A percentile compares a stretch with the other conserved stretches of the same genome.
phyloP scores from a whole-genome alignment of 2,797 vertebrate genomes.

The Rhabdomys pumilio region DNA sequence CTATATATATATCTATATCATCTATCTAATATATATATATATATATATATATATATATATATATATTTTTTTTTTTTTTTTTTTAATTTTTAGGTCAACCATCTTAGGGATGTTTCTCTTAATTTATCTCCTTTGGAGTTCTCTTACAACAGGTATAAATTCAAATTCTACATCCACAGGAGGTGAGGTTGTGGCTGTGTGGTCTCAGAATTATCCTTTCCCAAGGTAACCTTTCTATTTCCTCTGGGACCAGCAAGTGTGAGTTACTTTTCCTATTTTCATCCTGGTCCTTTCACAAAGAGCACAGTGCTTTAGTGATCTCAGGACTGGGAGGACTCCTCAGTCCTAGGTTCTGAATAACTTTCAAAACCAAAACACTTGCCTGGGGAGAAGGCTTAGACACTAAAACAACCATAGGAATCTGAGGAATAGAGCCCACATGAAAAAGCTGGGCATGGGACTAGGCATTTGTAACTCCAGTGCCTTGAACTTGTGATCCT shows the following conservation, averaged over 20 bases:
- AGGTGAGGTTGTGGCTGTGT: not conserved
- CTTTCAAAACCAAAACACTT: not conserved
- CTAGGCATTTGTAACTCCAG: not conserved
- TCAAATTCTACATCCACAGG: conserved; percentile 5
- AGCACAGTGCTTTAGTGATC: not conserved
- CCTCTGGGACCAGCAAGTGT: not conserved
- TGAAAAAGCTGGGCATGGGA: too few species aligned
- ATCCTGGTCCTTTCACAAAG: not conserved
- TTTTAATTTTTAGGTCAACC: too few species aligned
- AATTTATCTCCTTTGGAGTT: conserved; percentile 58
- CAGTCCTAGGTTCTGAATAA: not conserved
- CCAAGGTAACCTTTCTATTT: conserved; percentile 2
- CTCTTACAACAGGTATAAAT: not conserved
- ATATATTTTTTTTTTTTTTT: too few species aligned
- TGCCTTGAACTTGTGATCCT: not conserved
- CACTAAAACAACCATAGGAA: not conserved
- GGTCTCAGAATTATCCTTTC: conserved; percentile 37
- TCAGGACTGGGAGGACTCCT: not conserved
- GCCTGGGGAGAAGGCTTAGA: not conserved
- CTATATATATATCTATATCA: too few species aligned
- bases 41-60: too few species aligned
- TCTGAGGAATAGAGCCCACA: not conserved
- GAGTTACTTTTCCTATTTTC: conserved; percentile 26
- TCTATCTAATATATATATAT: too few species aligned
- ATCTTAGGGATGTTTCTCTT: conserved; percentile 46